These are phyloP conservation scores for Malurus cyaneus DNA, from an alignment of 2,113 vertebrate genomes.

Conservation along the genomic window DNA sequence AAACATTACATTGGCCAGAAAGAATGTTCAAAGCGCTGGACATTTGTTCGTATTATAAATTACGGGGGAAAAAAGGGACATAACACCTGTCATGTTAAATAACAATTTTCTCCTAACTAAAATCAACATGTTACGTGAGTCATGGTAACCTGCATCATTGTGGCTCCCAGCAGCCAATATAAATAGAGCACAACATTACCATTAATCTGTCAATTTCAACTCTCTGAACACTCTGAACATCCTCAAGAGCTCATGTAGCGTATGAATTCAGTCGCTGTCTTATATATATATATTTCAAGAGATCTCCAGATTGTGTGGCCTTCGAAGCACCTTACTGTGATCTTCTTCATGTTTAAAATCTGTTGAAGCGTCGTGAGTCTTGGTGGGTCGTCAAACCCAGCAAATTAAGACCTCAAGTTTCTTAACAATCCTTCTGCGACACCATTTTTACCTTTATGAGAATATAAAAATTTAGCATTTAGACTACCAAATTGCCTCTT, in stretches of 20 bases:
- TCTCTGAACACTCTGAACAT: not conserved
- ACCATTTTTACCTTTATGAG: not conserved
- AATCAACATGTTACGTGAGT: not conserved
- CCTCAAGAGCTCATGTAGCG: not conserved
- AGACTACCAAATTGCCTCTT: not conserved
- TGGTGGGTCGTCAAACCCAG: not conserved
- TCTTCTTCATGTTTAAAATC: not conserved
- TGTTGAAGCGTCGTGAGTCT: accelerated
- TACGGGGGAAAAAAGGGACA: not conserved
- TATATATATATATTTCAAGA: no score
- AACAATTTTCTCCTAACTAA: not conserved
- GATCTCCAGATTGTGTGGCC: not conserved
- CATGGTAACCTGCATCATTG: not conserved
- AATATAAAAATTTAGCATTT: not conserved
- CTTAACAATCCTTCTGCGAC: not conserved
- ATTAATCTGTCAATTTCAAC: not conserved
- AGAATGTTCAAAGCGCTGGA: not conserved
- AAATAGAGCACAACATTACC: not conserved
- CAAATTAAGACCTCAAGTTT: not conserved
- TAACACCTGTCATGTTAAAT: not conserved
- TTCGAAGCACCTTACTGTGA: not conserved
- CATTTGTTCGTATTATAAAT: not conserved
- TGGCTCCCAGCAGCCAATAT: not conserved
- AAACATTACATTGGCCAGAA: accelerated
- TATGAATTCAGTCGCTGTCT: not conserved